Percentiles rank a stretch among this genome's conserved stretches.
These are phyloP conservation scores for Porites rus DNA, from an alignment of 92 coral and sea anemone species.

Conservation along the genomic window DNA sequence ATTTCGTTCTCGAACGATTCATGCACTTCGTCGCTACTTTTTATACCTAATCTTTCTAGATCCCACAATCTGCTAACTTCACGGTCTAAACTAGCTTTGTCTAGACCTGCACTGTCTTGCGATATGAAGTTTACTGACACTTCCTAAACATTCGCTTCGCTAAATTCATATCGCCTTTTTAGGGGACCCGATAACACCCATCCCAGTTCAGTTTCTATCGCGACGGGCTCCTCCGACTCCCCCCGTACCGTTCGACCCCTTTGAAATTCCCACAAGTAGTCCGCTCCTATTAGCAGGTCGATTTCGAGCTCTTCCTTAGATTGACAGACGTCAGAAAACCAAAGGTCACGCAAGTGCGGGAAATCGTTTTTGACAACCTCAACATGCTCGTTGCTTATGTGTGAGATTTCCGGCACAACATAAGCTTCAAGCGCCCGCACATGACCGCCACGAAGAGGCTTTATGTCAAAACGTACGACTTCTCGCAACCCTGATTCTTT, in stretches of 20 bases:
- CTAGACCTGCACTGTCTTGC: slow-evolving; percentile 1
- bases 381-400: slow-evolving; percentile 30
- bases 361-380: slow-evolving; percentile 44
- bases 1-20: slow-evolving; percentile 55
- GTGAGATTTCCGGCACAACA: slow-evolving; percentile 57
- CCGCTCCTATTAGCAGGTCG: no score
- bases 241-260: slow-evolving; percentile 44
- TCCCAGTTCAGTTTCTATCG: no score
- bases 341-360: slow-evolving; percentile 32
- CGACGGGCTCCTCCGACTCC: slow-evolving; percentile 32
- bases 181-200: no score
- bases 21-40: slow-evolving; percentile 52
- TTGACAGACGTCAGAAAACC: no score
- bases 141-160: no score
- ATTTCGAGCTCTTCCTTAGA: no score
- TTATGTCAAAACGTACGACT: slow-evolving; percentile 40
- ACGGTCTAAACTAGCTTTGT: slow-evolving; percentile 5
- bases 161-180: no score
- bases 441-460: slow-evolving; percentile 47
- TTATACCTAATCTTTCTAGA: slow-evolving; percentile 56
- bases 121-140: slow-evolving; percentile 28
- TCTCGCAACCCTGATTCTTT: slow-evolving; percentile 25
- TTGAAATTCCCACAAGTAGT: slow-evolving; percentile 4
- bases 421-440: slow-evolving; percentile 39
- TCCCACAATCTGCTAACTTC: slow-evolving; percentile 51